phyloP scores from a whole-genome alignment of 2,797 vertebrate genomes.

The Neosilurus hyrtlii region DNA sequence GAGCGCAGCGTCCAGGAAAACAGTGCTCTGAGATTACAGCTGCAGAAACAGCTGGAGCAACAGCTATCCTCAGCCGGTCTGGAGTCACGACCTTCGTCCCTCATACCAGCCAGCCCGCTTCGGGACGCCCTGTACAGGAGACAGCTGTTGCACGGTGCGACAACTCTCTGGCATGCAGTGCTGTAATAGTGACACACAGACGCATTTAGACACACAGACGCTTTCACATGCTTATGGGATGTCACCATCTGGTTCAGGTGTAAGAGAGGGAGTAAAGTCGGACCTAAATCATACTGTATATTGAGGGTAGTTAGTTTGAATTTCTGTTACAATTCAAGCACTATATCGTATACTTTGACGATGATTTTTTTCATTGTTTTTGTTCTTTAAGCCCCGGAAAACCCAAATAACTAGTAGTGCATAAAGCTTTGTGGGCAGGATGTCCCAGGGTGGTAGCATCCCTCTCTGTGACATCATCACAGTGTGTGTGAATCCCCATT shows the following conservation, averaged over 20 bases:
- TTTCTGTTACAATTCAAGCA: too few species aligned
- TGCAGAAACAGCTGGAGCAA: slow-evolving; percentile 82
- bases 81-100: slow-evolving; percentile 60
- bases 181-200: too few species aligned
- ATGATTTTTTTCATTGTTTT: too few species aligned
- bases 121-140: slow-evolving; percentile 71
- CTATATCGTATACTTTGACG: too few species aligned
- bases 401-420: too few species aligned
- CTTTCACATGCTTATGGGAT: not conserved
- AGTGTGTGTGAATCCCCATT: too few species aligned
- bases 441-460: too few species aligned
- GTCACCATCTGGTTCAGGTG: not conserved
- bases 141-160: slow-evolving; percentile 75
- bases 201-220: too few species aligned
- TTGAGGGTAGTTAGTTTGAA: too few species aligned
- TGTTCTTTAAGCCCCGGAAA: too few species aligned
- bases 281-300: not conserved
- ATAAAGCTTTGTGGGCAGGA: too few species aligned
- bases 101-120: slow-evolving; percentile 70
- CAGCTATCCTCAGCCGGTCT: slow-evolving; percentile 64
- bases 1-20: slow-evolving; percentile 81
- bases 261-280: not conserved
- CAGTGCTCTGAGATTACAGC: slow-evolving; percentile 75
- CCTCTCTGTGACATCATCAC: too few species aligned
- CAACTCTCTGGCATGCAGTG: not conserved